phyloP scores from a whole-genome alignment of 2,797 vertebrate species.

The Typhlichthys subterraneus region DNA sequence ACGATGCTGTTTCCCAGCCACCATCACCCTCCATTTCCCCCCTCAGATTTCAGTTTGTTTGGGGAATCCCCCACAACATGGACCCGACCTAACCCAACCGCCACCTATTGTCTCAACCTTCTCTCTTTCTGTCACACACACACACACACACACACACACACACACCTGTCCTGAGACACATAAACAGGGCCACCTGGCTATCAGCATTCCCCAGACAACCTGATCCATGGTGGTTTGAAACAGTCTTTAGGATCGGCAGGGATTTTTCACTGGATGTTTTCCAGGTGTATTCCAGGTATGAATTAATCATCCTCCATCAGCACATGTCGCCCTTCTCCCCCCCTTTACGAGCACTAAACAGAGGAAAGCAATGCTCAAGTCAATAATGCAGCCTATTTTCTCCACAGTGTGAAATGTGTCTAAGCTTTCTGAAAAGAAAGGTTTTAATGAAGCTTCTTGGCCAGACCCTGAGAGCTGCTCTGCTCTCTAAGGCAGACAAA shows the following conservation, averaged over 20 bases:
- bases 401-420: conserved; percentile 15
- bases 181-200: conserved; percentile 58
- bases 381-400: conserved; percentile 9
- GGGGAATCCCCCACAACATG: conserved; percentile 63
- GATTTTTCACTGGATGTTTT: neutral
- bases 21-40: conserved; percentile 38
- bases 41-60: conserved; percentile 48
- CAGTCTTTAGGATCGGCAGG: conserved; percentile 3
- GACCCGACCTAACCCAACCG: conserved; percentile 50
- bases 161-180: conserved; percentile 25
- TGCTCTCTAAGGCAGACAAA: conserved; percentile 40
- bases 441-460: conserved; percentile 42
- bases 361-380: neutral
- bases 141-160: conserved; percentile 5
- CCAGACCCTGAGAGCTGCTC: conserved; percentile 19
- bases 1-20: too few relatives aligned
- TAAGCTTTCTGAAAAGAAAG: conserved; percentile 40
- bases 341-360: neutral
- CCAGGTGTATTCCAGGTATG: conserved; percentile 28
- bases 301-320: conserved; percentile 5
- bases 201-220: conserved; percentile 55
- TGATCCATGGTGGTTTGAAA: conserved; percentile 40
- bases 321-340: neutral
- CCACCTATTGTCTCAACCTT: conserved; percentile 45
- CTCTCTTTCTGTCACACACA: neutral